Base-by-base conservation (phyloP, 64 coral and sea anemone species). In the Pocillopora verrucosa region DNA sequence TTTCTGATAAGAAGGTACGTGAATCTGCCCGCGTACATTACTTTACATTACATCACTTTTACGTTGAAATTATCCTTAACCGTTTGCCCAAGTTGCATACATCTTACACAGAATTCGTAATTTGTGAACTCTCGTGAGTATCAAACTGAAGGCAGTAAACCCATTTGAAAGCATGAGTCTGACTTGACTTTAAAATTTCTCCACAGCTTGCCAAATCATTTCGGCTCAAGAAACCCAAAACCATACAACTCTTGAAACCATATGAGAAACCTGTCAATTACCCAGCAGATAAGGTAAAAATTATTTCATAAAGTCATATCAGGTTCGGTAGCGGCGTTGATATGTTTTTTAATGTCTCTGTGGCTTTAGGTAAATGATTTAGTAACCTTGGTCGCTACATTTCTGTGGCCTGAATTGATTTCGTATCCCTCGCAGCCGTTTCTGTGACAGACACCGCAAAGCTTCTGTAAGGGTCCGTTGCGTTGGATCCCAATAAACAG, bases 1-100 rank as follows among this genome's bases (percentile, higher is more conserved):
- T 96, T 16, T 87, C 45, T 34, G 94, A 96, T 86, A 96, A 96
- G 82, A 96, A 96, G 94, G 94, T 96, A 16, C 16, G 45, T 34
- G 78, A 36, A 74, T 11, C 72, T 37, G 10, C 34, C 14, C 56
- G 30, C 17, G 26, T 30, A 30, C 30, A 30, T 34, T 82, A 59
- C 60, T 11, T 82, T 83, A 57, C n/a, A 14, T 35, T 20, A 65
- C 19, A 84, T 16, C 10, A 65, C 81, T 30, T 13, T 84, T 34
- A 64, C 41, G 41, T 51, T 51, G 41, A 51, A 51, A 7, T 51
- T 4, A 7, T 51, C 3, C 41, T 51, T 3, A 51, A 3, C 41
- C 3, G 41, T 51, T 51, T 3, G 7, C 41, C 41, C 7, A 51
- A 51, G 7, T 51, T 51, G 41, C 41, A 51, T 51, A 51, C 7